These are phyloP conservation scores for Xanthostigma xanthostigma DNA, from an alignment of 2,888 invertebrate genomes.

Conservation along the genomic window DNA sequence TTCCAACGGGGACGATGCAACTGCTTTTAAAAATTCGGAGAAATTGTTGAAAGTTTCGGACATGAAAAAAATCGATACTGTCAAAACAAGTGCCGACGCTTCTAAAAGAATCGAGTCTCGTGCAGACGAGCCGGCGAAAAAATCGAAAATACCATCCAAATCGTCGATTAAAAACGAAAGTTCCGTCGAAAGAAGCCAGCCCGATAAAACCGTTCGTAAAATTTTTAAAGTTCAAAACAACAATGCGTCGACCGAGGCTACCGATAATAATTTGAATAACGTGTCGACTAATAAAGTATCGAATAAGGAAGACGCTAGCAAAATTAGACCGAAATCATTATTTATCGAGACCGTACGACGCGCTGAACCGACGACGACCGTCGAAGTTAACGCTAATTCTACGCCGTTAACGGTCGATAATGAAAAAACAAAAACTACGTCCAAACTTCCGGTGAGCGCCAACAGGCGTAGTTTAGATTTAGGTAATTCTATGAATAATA, in stretches of 20 bases:
- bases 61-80: too few species aligned
- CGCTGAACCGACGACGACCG: conserved; percentile 17
- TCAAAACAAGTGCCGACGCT: conserved; percentile 5
- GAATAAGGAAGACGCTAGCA: conserved; percentile 10
- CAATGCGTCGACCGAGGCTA: too few species aligned
- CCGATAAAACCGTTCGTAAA: too few species aligned
- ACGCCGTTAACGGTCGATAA: not conserved
- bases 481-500: conserved; percentile 15
- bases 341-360: conserved; percentile 1
- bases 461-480: conserved; percentile 26
- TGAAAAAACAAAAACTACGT: conserved; percentile 33
- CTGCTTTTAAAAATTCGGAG: conserved; percentile 12
- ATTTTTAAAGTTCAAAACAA: too few species aligned
- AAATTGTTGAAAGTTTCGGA: conserved; percentile 7
- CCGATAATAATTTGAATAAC: too few species aligned
- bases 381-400: conserved; percentile 18
- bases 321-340: too few species aligned
- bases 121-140: conserved; percentile 13
- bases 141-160: not conserved
- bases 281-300: too few species aligned
- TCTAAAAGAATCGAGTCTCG: conserved; percentile 12
- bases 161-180: too few species aligned
- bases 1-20: too few species aligned
- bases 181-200: too few species aligned
- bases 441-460: conserved; percentile 26